phyloP scores from a whole-genome alignment of 2,797 vertebrate genomes.

The Sebastes melanostomus region DNA sequence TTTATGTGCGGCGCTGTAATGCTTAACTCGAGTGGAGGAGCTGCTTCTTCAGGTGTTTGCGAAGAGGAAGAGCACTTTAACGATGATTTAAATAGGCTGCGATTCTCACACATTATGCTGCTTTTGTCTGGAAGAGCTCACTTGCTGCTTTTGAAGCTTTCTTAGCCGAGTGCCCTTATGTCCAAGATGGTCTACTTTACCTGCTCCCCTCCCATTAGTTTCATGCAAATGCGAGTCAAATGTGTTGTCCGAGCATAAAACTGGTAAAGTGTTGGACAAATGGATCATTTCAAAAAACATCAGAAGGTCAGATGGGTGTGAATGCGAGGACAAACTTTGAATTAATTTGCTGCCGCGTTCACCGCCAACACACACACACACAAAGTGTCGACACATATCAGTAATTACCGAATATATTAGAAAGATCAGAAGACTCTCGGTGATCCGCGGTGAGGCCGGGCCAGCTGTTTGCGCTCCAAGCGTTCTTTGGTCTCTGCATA shows the following conservation, averaged over 20 bases:
- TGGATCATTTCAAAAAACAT: neutral
- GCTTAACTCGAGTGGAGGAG: neutral
- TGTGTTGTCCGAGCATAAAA: neutral
- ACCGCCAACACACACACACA: constrained; percentile 1
- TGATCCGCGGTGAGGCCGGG: constrained; percentile 56
- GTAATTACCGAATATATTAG: constrained; percentile 74
- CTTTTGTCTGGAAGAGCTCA: neutral
- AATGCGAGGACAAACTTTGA: constrained; percentile 1
- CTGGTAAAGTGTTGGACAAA: neutral
- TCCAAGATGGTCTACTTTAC: neutral
- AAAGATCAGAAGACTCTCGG: constrained; percentile 65
- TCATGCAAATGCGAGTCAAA: neutral
- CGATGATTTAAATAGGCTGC: neutral
- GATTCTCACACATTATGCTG: neutral
- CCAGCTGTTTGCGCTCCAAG: constrained; percentile 69
- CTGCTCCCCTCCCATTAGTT: neutral
- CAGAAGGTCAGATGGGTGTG: neutral
- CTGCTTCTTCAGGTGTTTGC: constrained; percentile 1
- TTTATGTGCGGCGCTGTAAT: neutral
- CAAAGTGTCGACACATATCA: constrained; percentile 35
- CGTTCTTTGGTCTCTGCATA: constrained; percentile 66
- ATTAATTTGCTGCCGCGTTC: constrained; percentile 28
- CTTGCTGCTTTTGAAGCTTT: neutral
- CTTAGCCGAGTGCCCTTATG: neutral
- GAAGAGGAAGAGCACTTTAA: neutral